A percentile compares a stretch with the other conserved stretches of the same genome.
These are phyloP conservation scores for Drosophila auraria DNA, from an alignment of 1,140 invertebrate species.

Conservation along the genomic window DNA sequence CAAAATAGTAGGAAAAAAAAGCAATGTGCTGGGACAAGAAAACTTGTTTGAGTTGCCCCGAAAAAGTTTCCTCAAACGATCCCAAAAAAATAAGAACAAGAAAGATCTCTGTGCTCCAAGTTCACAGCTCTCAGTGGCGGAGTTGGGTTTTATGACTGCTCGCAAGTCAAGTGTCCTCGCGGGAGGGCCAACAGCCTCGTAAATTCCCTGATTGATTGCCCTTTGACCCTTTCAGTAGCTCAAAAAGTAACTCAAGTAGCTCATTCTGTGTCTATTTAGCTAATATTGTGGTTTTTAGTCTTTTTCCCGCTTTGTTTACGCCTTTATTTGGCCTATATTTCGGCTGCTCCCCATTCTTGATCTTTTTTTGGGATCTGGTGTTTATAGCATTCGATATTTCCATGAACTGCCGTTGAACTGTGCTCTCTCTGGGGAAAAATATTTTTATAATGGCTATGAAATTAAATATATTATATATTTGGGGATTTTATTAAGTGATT, in stretches of 20 bases:
- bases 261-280: constrained; percentile 40
- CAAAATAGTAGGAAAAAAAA: constrained; percentile 42
- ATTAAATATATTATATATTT: constrained; percentile 12
- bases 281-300: constrained; percentile 47
- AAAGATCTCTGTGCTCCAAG: constrained; percentile 47
- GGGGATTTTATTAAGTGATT: constrained; percentile 21
- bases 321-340: constrained; percentile 71
- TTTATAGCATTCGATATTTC: constrained; percentile 38
- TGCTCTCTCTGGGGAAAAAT: not conserved
- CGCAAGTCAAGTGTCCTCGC: constrained; percentile 71
- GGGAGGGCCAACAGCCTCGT: constrained; percentile 41
- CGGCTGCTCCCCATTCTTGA: constrained; percentile 5
- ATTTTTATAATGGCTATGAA: constrained; percentile 26
- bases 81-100: constrained; percentile 14
- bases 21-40: constrained; percentile 27
- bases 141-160: constrained; percentile 41
- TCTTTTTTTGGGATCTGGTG: constrained; percentile 13
- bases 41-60: constrained; percentile 51
- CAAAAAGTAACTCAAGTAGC: constrained; percentile 13
- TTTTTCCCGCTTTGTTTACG: constrained; percentile 60
- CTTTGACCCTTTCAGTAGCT: constrained; percentile 42
- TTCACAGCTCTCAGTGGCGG: constrained; percentile 35
- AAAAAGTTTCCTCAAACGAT: constrained; percentile 18
- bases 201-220: constrained; percentile 70
- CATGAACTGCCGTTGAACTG: constrained; percentile 72